Conservation (phyloP, 2,113 vertebrate species). For the Rissa tridactyla region DNA sequence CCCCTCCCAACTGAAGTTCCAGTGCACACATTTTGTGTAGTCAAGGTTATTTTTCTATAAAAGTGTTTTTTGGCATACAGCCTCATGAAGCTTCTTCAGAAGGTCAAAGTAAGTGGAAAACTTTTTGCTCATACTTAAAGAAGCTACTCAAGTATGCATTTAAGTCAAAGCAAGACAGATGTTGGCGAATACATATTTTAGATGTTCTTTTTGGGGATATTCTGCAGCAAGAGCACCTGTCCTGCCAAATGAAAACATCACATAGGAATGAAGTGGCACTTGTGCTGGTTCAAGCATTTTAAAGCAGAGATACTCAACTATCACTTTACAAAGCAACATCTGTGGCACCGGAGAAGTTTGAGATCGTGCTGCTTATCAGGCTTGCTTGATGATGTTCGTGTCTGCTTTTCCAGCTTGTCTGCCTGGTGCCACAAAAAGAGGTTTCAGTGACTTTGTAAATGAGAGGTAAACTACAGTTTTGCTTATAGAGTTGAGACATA, state of each 20-base stretch:
- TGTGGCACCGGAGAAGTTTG: neutral
- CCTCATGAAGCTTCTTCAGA: neutral
- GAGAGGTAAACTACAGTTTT: neutral
- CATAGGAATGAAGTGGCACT: constrained; percentile 33
- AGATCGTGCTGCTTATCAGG: neutral
- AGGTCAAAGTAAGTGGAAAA: constrained; percentile 36
- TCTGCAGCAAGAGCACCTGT: constrained; percentile 43
- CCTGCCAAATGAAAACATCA: constrained; percentile 55
- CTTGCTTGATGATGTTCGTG: accelerated
- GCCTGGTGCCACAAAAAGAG: neutral
- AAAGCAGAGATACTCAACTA: neutral
- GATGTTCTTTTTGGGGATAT: constrained; percentile 41
- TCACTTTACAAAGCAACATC: neutral
- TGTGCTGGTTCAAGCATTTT: constrained; percentile 49
- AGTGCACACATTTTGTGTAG: neutral
- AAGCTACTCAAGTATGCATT: constrained; percentile 44
- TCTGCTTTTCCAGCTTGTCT: neutral
- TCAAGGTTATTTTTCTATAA: neutral
- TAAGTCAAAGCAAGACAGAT: constrained; percentile 58
- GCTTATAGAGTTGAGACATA: neutral
- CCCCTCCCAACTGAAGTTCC: neutral
- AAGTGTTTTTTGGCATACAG: neutral
- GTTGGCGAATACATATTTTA: constrained; percentile 70
- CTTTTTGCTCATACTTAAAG: neutral
- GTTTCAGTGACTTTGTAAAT: neutral